Percentiles rank a stretch among this genome's conserved stretches.
Evolutionary conservation across 2,113 vertebrate genomes (phyloP).

Genomic region (Hemiscyllium ocellatum): DNA sequence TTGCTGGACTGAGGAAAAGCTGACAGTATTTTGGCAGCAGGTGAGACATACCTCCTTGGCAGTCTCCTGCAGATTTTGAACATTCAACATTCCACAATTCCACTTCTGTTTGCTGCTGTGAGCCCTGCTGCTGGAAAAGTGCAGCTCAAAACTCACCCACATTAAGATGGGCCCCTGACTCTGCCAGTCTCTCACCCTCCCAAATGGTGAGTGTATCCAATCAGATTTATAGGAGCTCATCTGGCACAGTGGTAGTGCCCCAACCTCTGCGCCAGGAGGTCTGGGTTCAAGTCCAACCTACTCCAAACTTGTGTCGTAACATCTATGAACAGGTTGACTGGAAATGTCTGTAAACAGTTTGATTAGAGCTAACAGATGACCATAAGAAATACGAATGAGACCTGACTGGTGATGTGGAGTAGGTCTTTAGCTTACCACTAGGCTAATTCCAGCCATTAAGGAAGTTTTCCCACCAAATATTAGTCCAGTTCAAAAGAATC

Average conservation of each 20-base stretch:
- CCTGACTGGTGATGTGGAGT: not conserved
- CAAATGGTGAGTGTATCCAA: not conserved
- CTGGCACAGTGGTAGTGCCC: too few relatives aligned
- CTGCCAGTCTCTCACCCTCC: not conserved
- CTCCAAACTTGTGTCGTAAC: too few relatives aligned
- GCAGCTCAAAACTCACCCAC: not conserved
- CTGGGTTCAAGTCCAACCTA: too few relatives aligned
- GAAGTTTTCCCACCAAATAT: not conserved
- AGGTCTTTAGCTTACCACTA: not conserved
- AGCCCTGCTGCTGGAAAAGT: not conserved
- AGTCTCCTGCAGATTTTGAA: not conserved
- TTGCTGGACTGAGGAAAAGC: not conserved
- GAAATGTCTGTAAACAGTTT: not conserved
- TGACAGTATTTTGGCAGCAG: not conserved
- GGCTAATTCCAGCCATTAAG: not conserved
- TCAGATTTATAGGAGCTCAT: too few relatives aligned
- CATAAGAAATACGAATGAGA: not conserved
- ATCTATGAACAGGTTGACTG: too few relatives aligned
- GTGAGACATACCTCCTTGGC: not conserved
- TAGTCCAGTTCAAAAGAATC: not conserved
- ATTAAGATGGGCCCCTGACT: not conserved
- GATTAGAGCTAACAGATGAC: not conserved
- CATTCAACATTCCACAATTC: not conserved
- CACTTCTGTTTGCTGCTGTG: not conserved
- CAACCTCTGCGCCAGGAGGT: too few relatives aligned